These are phyloP conservation scores for Porites lobata DNA, from an alignment of 92 coral and sea anemone genomes.

Conservation along the genomic window DNA sequence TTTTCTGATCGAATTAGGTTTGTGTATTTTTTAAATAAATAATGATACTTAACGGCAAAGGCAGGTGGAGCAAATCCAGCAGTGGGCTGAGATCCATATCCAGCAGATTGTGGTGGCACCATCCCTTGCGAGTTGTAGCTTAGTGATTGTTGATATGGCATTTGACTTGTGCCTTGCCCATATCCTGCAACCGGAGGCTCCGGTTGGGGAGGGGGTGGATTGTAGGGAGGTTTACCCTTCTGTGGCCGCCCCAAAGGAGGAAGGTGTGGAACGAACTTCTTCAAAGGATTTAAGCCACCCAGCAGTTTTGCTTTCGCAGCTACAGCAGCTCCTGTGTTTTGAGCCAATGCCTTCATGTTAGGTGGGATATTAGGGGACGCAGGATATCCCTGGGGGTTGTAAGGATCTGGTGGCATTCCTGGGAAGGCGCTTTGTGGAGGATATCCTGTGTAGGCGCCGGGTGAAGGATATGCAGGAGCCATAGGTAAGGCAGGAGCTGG, in stretches of 20 bases:
- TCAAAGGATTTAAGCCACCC: constrained; percentile 9
- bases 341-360: background rate
- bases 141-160: constrained; percentile 40
- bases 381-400: constrained; percentile 26
- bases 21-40: no score
- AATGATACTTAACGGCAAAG: constrained; percentile 7
- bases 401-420: background rate
- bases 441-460: constrained; percentile 31
- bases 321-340: constrained; percentile 6
- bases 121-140: constrained; percentile 37
- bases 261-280: constrained; percentile 47
- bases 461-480: constrained; percentile 13
- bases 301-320: constrained; percentile 33
- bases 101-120: constrained; percentile 27
- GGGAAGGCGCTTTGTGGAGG: constrained; percentile 17
- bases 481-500: constrained; percentile 28
- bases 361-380: background rate
- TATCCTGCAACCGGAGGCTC: constrained; percentile 36
- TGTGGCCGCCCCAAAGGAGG: constrained; percentile 43
- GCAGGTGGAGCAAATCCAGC: constrained; percentile 25
- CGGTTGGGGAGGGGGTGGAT: constrained; percentile 9
- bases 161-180: constrained; percentile 13
- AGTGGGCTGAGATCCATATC: background rate
- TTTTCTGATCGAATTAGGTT: no score
- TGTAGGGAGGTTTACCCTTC: constrained; percentile 40